phyloP scores from a whole-genome alignment of 2,888 invertebrate genomes.

The Melanophora roralis region DNA sequence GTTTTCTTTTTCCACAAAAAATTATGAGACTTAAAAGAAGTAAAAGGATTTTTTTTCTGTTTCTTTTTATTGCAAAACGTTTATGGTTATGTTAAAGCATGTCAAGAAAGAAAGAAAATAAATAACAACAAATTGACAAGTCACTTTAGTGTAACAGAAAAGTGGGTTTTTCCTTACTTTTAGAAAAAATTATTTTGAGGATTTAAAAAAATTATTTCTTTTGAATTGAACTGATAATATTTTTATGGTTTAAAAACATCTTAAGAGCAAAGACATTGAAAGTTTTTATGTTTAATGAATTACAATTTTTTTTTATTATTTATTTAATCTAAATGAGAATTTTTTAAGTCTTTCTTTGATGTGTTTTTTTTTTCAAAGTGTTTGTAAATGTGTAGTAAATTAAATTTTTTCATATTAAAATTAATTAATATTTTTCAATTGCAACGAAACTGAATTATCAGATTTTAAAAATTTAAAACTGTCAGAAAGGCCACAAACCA shows the following conservation, averaged over 20 bases:
- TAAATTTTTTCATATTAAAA: no score
- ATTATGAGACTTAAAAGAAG: neutral
- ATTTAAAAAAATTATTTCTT: constrained; percentile 41
- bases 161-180: neutral
- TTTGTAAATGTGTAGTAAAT: no score
- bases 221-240: constrained; percentile 26
- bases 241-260: constrained; percentile 19
- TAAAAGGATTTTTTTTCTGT: neutral
- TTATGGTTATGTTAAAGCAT: constrained; percentile 50
- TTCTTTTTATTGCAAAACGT: constrained; percentile 6
- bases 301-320: constrained; percentile 9
- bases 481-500: no score
- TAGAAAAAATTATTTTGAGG: constrained; percentile 12
- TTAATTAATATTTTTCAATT: neutral
- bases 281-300: constrained; percentile 15
- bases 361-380: neutral
- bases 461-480: no score
- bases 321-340: constrained; percentile 55
- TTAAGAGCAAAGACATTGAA: neutral
- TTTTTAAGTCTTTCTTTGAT: constrained; percentile 56
- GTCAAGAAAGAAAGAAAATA: constrained; percentile 40
- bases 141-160: constrained; percentile 41
- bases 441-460: neutral
- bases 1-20: neutral
- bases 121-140: constrained; percentile 57